A percentile compares a stretch with the other conserved stretches of the same genome.
phyloP scores from a whole-genome alignment of 2,797 vertebrate genomes.

The Prionace glauca region DNA sequence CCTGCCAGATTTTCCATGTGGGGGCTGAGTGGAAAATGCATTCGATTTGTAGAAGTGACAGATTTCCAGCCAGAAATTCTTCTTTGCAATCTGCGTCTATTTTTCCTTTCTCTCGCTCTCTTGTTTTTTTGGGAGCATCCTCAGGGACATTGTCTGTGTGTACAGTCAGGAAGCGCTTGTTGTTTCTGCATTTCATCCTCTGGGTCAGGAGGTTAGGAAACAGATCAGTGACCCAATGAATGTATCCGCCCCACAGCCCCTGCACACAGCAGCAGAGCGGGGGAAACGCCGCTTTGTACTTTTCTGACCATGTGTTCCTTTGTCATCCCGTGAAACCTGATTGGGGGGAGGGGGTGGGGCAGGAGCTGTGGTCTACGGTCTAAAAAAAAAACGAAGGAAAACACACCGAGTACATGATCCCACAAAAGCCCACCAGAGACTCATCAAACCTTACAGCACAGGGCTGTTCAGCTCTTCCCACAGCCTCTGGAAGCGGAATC shows the following conservation, averaged over 20 bases:
- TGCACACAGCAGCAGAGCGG: slow-evolving; percentile 43
- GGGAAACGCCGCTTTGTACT: neutral
- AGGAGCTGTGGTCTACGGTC: neutral
- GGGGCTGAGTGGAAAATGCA: neutral
- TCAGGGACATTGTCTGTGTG: slow-evolving; percentile 14
- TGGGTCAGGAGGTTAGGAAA: slow-evolving; percentile 65
- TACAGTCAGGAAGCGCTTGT: slow-evolving; percentile 55
- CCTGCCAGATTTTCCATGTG: neutral
- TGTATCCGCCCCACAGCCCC: slow-evolving; percentile 54
- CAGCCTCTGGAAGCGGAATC: neutral
- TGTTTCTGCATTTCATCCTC: slow-evolving; percentile 58
- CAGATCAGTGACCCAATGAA: slow-evolving; percentile 55
- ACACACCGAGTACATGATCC: neutral
- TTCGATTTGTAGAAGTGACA: neutral
- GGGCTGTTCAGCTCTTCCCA: neutral
- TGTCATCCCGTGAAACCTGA: neutral
- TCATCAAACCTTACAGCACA: neutral
- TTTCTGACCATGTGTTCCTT: neutral
- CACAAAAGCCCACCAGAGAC: neutral
- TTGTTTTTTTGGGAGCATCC: neutral
- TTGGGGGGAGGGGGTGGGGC: too few relatives aligned
- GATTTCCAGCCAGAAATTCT: neutral
- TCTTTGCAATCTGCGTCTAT: neutral
- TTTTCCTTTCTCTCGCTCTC: neutral
- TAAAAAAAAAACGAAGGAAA: neutral